phyloP scores from a whole-genome alignment of 2,797 vertebrate genomes.

The Chaetophractus vellerosus region DNA sequence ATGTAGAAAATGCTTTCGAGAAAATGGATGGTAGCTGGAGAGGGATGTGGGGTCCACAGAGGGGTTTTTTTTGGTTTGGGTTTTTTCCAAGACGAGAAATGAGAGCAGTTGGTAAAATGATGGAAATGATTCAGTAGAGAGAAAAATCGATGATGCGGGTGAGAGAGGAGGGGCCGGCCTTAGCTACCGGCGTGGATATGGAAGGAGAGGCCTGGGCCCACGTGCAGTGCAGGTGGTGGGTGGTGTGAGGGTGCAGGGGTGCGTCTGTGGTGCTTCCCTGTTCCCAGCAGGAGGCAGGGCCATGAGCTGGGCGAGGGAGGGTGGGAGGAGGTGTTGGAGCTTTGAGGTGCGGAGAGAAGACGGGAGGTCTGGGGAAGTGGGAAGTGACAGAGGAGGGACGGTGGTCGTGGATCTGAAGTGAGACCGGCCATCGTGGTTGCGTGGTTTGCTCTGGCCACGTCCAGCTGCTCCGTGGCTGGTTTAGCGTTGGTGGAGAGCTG shows the following conservation, averaged over 20 bases:
- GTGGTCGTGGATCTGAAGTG: neutral
- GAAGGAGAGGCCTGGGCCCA: neutral
- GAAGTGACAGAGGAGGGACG: neutral
- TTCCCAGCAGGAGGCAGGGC: neutral
- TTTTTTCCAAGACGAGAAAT: conserved; percentile 1
- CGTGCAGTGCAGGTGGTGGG: accelerated
- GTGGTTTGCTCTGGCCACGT: neutral
- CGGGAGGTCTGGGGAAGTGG: neutral
- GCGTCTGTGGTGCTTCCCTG: neutral
- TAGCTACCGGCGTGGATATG: neutral
- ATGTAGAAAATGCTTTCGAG: neutral
- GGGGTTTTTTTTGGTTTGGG: neutral
- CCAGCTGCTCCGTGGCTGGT: neutral
- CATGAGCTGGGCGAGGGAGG: neutral
- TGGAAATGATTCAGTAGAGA: conserved; percentile 11
- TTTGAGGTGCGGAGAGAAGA: neutral
- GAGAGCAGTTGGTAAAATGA: conserved; percentile 36
- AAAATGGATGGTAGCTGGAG: neutral
- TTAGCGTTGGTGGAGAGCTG: neutral
- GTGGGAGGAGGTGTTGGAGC: neutral
- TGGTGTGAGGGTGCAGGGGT: neutral
- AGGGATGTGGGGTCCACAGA: neutral
- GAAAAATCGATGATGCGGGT: neutral
- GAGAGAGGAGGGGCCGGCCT: neutral
- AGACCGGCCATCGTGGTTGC: accelerated